Base-by-base conservation (phyloP, 2,888 invertebrate genomes). In the Folsomia candida region DNA sequence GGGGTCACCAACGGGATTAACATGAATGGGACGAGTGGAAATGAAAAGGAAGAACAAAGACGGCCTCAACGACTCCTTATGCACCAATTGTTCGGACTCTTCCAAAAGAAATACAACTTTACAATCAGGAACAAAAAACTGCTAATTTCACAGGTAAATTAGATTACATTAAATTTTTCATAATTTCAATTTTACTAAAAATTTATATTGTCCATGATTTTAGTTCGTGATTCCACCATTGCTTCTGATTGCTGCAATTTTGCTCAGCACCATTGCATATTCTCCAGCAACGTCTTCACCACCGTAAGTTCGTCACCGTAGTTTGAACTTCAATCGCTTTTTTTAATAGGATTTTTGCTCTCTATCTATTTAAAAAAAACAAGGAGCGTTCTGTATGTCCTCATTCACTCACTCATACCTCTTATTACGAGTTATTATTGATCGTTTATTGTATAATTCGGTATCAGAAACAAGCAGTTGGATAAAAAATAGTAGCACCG, bases 31-130 rank as follows among this genome's bases (percentile, higher is more conserved):
- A n/a, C 18, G 11, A 22, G 4, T 3, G 18, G 20, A 22, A 18
- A 27, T 3, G 25, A 51, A 51, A 64, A 68, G 22, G 37, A 57
- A 58, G 67, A 27, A 2, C 70, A 60, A 25, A 47, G 28, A 24
- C 47, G 73, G 24, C 54, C 61, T 20, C 70, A 71, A 20, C 54
- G 76, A 26, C 79, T 84, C 28, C 74, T 73, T 1, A 72, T 80
- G 14, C 84, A 81, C 51, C 80, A 81, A 54, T 80, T 82, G 63
- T 73, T 66, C n/a, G 84, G 83, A 24, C 79, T 84, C 26, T 71
- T 83, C 3, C 66, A 76, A 1, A 85, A 84, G 76, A 84, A 84
- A 79, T 60, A 81, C 0, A 74, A 80, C 1, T 84, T 82, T 64
- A 81, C 82, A 0, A 76, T 71, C 1, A 82, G 83, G 71, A 83